These are phyloP conservation scores for Trichechus manatus DNA, from an alignment of 2,113 vertebrate genomes.

Conservation along the genomic window DNA sequence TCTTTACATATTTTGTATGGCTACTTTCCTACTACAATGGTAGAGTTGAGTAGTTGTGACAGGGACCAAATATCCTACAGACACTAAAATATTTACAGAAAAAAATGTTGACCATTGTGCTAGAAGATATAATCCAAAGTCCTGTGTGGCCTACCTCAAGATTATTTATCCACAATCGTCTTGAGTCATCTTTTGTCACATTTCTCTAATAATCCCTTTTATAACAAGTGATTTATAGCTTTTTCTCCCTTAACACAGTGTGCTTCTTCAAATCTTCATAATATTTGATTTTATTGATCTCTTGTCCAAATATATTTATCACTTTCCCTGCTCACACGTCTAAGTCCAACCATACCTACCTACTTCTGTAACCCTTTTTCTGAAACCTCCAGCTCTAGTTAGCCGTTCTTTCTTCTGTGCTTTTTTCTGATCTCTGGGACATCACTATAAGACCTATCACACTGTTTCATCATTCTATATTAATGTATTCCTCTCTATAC, in stretches of 20 bases:
- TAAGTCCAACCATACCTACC: not conserved
- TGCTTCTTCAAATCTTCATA: not conserved
- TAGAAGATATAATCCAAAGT: not conserved
- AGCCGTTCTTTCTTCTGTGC: not conserved
- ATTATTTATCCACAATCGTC: not conserved
- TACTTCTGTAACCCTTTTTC: not conserved
- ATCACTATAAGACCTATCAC: not conserved
- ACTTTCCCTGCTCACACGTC: not conserved
- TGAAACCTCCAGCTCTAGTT: not conserved
- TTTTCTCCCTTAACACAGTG: not conserved
- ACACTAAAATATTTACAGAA: too few species aligned
- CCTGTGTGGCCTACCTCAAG: not conserved
- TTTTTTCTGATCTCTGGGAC: not conserved
- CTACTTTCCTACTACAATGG: too few species aligned
- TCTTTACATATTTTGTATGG: too few species aligned
- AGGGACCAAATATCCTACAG: too few species aligned
- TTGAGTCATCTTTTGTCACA: not conserved
- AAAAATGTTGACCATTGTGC: not conserved
- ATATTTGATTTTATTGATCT: not conserved
- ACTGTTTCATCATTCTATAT: too few species aligned
- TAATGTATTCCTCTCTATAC: too few species aligned
- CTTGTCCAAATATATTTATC: not conserved
- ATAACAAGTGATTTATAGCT: not conserved
- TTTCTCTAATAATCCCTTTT: not conserved
- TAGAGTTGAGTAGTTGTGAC: too few species aligned